Conservation (phyloP, 2,113 vertebrate genomes). For the Sylvietta virens region DNA sequence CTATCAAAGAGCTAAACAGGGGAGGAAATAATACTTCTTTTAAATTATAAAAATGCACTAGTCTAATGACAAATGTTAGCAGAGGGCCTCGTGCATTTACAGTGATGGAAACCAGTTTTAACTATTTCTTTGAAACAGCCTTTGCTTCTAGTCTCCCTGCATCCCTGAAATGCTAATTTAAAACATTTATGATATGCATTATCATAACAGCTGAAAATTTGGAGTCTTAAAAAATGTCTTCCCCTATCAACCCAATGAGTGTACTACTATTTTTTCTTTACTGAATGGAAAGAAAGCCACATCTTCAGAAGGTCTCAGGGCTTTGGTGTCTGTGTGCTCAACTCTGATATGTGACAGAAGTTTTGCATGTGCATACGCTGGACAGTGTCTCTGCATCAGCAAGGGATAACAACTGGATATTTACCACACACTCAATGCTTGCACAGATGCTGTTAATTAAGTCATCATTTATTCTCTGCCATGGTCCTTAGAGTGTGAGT, state of each 20-base stretch:
- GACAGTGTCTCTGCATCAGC: neutral
- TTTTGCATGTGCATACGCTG: neutral
- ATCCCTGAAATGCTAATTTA: neutral
- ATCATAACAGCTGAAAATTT: neutral
- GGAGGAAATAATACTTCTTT: neutral
- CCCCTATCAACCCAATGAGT: neutral
- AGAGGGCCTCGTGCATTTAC: fast-evolving
- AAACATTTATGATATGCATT: neutral
- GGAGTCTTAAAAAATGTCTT: neutral
- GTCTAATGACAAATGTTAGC: neutral
- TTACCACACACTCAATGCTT: neutral
- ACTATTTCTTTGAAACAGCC: neutral
- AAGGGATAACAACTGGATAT: neutral
- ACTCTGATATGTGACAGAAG: fast-evolving
- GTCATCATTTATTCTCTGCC: neutral
- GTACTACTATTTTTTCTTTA: neutral
- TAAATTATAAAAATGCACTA: neutral
- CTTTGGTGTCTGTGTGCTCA: neutral
- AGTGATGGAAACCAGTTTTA: neutral
- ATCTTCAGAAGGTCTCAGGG: neutral
- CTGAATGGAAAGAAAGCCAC: neutral
- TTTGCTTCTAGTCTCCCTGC: neutral
- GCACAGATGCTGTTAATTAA: fast-evolving
- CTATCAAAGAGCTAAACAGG: neutral
- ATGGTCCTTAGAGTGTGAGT: fast-evolving